phyloP scores from a whole-genome alignment of 2,113 vertebrate species.

The Limnothrissa miodon region DNA sequence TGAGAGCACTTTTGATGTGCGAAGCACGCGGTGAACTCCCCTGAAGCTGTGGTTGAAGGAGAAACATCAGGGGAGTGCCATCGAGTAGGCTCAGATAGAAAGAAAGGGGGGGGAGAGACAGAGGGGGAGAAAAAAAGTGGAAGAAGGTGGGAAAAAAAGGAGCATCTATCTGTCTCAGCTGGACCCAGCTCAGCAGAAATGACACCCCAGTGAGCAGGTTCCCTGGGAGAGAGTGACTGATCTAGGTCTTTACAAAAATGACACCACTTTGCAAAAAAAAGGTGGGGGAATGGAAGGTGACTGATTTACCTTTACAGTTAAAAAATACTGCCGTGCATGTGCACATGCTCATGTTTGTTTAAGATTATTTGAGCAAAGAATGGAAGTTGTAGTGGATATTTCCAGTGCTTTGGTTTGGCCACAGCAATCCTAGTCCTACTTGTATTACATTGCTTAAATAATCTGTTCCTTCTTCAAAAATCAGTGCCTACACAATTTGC shows the following conservation, averaged over 20 bases:
- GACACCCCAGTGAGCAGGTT: slow-evolving; percentile 32
- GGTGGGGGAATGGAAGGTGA: not conserved
- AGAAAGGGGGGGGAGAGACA: not conserved
- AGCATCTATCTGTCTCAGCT: slow-evolving; percentile 37
- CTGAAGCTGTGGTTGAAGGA: slow-evolving; percentile 7
- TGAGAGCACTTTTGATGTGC: slow-evolving; percentile 43
- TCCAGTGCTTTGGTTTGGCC: no score
- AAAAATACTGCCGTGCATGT: not conserved
- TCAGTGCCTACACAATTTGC: no score
- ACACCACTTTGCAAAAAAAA: not conserved
- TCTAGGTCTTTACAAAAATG: slow-evolving; percentile 12
- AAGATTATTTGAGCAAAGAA: no score
- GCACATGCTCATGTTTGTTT: not conserved
- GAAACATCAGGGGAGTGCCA: slow-evolving; percentile 39
- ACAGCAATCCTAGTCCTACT: no score
- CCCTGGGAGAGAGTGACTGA: slow-evolving; percentile 39
- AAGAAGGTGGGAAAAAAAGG: slow-evolving; percentile 18
- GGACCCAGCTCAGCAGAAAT: slow-evolving; percentile 35
- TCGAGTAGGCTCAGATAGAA: slow-evolving; percentile 7
- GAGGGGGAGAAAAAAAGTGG: not conserved
- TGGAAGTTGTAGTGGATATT: no score
- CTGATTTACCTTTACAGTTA: not conserved
- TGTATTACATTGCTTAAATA: no score
- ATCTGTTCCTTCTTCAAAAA: no score
- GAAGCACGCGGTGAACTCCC: slow-evolving; percentile 30